Evolutionary conservation across 2,888 invertebrate species (phyloP).

Genomic region (Amblyjoppa fuscipennis): DNA sequence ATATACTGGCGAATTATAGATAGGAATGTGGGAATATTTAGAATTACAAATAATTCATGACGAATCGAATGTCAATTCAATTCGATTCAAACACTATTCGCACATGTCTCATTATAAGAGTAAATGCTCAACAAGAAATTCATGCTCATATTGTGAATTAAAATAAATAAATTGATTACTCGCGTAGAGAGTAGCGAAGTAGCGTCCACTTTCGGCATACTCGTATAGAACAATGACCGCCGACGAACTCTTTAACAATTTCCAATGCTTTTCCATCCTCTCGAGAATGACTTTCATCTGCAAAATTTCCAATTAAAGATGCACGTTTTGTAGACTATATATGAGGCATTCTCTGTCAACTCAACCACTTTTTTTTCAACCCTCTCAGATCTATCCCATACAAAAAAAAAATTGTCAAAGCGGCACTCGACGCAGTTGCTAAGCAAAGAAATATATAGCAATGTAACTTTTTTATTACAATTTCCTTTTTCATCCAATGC

Average conservation of each 20-base stretch:
- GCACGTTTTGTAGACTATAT: too few species aligned
- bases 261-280: conserved; percentile 6
- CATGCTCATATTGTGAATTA: background rate
- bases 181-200: background rate
- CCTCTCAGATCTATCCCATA: too few species aligned
- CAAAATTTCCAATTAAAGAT: background rate
- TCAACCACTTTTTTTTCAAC: too few species aligned
- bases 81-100: too few species aligned
- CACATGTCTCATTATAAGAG: background rate
- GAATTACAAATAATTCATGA: too few species aligned
- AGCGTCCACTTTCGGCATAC: conserved; percentile 9
- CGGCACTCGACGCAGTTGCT: too few species aligned
- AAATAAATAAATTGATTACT: background rate
- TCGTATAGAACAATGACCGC: background rate
- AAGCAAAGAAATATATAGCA: too few species aligned
- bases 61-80: too few species aligned
- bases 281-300: background rate
- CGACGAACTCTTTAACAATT: background rate
- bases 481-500: too few species aligned
- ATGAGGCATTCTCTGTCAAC: too few species aligned
- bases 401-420: too few species aligned
- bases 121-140: background rate
- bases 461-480: too few species aligned
- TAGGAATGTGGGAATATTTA: background rate
- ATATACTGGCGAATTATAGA: background rate